These are phyloP conservation scores for Carettochelys insculpta DNA, from an alignment of 2,113 vertebrate genomes.

Conservation along the genomic window DNA sequence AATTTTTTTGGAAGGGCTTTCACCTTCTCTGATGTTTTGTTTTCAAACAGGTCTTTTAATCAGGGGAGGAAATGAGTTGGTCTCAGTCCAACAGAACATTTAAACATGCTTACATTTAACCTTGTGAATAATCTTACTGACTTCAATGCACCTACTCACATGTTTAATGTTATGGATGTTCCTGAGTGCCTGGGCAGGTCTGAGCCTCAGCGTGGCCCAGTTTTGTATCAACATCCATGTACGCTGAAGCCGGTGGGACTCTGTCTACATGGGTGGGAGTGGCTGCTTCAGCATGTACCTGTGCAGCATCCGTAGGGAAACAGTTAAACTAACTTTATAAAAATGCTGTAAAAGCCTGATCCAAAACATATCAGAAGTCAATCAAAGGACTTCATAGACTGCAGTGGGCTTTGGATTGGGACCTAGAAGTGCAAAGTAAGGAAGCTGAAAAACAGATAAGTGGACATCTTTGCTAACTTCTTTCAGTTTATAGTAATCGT, in stretches of 20 bases:
- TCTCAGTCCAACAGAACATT: not conserved
- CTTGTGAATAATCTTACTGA: not conserved
- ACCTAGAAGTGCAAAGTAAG: not conserved
- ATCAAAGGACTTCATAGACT: not conserved
- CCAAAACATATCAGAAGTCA: not conserved
- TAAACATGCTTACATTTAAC: not conserved
- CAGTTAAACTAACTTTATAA: not conserved
- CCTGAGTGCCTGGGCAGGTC: not conserved
- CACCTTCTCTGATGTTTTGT: not conserved
- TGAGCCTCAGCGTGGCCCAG: not conserved
- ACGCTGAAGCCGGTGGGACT: not conserved
- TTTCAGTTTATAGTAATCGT: not conserved
- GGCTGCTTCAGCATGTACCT: not conserved
- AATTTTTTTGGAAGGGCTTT: not conserved
- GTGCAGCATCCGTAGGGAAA: not conserved
- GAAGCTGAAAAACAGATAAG: not conserved
- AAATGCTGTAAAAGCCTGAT: not conserved
- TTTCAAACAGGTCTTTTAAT: constrained; percentile 35
- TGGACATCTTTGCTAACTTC: not conserved
- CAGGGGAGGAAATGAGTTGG: constrained; percentile 7
- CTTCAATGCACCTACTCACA: constrained; percentile 18
- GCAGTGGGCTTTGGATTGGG: not conserved
- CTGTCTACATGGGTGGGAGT: not conserved
- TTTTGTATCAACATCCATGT: not conserved
- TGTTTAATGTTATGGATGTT: constrained; percentile 35